phyloP scores from a whole-genome alignment of 2,888 invertebrate species.

The Euzetes globulus region DNA sequence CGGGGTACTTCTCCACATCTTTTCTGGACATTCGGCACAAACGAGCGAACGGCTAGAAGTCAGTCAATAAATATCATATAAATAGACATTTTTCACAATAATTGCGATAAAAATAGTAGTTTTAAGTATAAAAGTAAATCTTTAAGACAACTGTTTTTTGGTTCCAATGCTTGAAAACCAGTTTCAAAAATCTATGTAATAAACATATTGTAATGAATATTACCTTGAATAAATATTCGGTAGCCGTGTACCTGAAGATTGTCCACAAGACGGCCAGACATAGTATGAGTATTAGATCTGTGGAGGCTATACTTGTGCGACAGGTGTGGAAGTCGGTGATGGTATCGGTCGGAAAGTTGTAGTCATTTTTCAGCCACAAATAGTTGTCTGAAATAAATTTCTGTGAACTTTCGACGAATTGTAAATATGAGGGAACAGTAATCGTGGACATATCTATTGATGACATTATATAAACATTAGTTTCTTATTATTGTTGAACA shows the following conservation, averaged over 20 bases:
- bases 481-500: too few relatives aligned
- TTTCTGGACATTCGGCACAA: not conserved
- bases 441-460: not conserved
- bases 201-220: too few relatives aligned
- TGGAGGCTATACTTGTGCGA: not conserved
- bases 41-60: not conserved
- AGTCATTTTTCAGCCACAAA: not conserved
- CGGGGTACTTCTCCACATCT: constrained; percentile 8
- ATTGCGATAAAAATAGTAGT: too few relatives aligned
- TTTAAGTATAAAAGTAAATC: too few relatives aligned
- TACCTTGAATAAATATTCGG: constrained; percentile 1
- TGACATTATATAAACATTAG: not conserved
- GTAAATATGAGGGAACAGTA: not conserved
- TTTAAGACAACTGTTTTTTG: too few relatives aligned
- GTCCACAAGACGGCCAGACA: not conserved
- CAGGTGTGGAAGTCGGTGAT: not conserved
- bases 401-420: not conserved
- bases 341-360: not conserved
- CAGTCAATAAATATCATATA: not conserved
- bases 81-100: not conserved
- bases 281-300: not conserved
- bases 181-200: not conserved
- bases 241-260: not conserved
- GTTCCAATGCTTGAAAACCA: not conserved
- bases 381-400: constrained; percentile 1